Conservation (phyloP, 2,888 invertebrate genomes). For the Neoscelio sp. region DNA sequence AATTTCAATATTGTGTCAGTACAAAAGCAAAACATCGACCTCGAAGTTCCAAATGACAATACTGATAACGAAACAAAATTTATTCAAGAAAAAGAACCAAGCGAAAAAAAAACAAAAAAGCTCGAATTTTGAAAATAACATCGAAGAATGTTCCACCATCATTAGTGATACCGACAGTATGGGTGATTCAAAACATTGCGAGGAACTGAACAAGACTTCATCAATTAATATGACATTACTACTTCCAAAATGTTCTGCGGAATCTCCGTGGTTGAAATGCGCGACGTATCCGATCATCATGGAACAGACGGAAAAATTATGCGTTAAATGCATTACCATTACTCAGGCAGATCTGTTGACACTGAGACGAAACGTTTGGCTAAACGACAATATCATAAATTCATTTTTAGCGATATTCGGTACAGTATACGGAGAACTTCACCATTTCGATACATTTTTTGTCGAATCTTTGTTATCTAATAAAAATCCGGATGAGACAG, state of each 20-base stretch:
- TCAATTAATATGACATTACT: neutral
- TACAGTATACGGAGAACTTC: constrained; percentile 4
- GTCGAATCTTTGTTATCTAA: neutral
- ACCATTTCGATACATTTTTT: constrained; percentile 1
- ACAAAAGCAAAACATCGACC: too few relatives aligned
- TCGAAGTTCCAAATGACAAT: too few relatives aligned
- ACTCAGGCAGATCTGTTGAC: neutral
- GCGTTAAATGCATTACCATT: too few relatives aligned
- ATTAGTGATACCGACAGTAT: neutral
- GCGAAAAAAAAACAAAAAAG: too few relatives aligned
- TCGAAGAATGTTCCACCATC: neutral
- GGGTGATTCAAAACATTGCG: neutral
- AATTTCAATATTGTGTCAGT: neutral
- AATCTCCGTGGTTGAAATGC: constrained; percentile 1
- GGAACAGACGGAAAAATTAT: neutral
- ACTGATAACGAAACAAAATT: too few relatives aligned
- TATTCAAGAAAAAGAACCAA: too few relatives aligned
- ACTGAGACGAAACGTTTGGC: constrained; percentile 10
- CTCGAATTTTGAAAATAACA: too few relatives aligned
- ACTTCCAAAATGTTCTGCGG: neutral
- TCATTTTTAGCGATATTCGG: neutral
- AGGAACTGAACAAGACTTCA: neutral
- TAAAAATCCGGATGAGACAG: neutral
- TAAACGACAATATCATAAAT: constrained; percentile 2
- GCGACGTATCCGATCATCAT: neutral